A percentile compares a stretch with the other conserved stretches of the same genome.
phyloP scores from a whole-genome alignment of 2,797 vertebrate genomes.

The Eulemur mongoz region DNA sequence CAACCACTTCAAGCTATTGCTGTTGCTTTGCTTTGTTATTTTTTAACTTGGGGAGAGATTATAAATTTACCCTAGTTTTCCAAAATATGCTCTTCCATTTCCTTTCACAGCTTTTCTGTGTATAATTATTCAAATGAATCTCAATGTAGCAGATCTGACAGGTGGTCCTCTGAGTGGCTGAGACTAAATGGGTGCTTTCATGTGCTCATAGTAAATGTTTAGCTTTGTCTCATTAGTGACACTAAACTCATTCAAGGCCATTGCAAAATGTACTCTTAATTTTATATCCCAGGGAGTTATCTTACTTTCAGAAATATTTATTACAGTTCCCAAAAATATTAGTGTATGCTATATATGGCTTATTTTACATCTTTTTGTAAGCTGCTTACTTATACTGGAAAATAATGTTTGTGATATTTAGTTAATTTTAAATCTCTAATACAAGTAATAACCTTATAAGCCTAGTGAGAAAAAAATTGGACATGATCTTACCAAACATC shows the following conservation, averaged over 20 bases:
- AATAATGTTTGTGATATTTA: neutral
- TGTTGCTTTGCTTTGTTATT: neutral
- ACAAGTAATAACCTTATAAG: neutral
- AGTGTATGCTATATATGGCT: neutral
- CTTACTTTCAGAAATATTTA: neutral
- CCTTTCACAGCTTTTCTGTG: neutral
- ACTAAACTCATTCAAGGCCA: neutral
- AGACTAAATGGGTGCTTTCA: neutral
- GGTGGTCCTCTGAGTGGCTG: neutral
- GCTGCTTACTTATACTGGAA: neutral
- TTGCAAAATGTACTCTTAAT: neutral
- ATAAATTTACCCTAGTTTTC: conserved; percentile 35
- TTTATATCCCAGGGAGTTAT: neutral
- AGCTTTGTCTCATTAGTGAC: neutral
- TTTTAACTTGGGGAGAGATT: neutral
- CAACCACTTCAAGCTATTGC: neutral
- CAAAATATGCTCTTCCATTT: neutral
- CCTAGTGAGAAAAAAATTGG: neutral
- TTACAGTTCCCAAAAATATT: conserved; percentile 6
- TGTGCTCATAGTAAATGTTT: neutral
- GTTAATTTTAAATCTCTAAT: neutral
- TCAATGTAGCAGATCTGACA: neutral
- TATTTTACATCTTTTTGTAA: neutral
- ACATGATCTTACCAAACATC: neutral
- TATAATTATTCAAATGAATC: neutral